Percentiles rank a stretch among this genome's conserved stretches.
These are phyloP conservation scores for Acanthornis magna DNA, from an alignment of 2,797 vertebrate species.

Conservation along the genomic window DNA sequence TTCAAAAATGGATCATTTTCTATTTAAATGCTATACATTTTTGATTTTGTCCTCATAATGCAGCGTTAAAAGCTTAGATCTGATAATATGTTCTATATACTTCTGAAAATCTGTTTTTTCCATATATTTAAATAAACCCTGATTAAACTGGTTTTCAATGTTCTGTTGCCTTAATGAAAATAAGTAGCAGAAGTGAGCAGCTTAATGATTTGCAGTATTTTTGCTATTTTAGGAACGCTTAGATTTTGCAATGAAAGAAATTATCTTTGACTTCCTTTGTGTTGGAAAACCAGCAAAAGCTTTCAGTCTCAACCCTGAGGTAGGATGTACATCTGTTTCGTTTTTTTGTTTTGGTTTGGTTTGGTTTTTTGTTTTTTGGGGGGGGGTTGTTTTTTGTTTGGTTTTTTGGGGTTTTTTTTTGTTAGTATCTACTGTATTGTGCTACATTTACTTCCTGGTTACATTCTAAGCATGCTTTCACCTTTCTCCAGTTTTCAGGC, in stretches of 20 bases:
- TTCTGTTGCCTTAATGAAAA: not conserved
- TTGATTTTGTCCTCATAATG: not conserved
- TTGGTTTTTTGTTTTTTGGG: too few species aligned
- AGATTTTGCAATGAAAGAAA: constrained; percentile 99
- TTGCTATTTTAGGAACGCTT: constrained; percentile 86
- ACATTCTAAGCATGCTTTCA: not conserved
- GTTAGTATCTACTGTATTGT: not conserved
- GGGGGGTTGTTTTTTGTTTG: too few species aligned
- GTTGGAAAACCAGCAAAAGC: constrained; percentile 99
- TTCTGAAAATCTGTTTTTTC: constrained; percentile 2
- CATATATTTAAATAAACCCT: not conserved
- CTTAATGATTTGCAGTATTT: constrained; percentile 22
- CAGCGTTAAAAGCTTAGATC: not conserved
- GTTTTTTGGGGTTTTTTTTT: too few species aligned
- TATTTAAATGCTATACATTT: not conserved
- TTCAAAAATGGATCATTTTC: not conserved
- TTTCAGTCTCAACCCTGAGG: constrained; percentile 98
- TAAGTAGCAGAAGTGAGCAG: not conserved
- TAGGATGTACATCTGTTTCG: constrained; percentile 57
- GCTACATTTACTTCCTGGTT: not conserved
- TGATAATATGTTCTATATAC: not conserved
- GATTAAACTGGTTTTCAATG: not conserved
- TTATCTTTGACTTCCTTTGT: constrained; percentile 98
- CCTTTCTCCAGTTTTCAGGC: not conserved
- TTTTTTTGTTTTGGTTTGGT: too few species aligned